Evolutionary conservation across 2,888 invertebrate species (phyloP).

Genomic region (Eudemis profundana): DNA sequence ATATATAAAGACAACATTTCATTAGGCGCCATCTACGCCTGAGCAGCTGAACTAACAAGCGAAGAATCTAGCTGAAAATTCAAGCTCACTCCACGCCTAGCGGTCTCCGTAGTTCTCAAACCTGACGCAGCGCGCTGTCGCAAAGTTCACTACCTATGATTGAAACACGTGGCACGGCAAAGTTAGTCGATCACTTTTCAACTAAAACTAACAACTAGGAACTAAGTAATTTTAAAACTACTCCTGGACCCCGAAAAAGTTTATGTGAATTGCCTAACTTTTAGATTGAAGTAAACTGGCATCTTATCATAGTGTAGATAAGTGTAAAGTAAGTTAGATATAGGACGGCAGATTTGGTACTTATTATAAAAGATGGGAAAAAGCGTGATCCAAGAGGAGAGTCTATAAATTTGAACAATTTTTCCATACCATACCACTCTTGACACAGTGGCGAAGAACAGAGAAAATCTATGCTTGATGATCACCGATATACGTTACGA

Average conservation of each 20-base stretch:
- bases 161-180: background rate
- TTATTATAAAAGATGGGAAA: no score
- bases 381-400: no score
- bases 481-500: no score
- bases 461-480: no score
- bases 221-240: background rate
- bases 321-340: no score
- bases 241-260: background rate
- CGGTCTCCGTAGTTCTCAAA: constrained; percentile 30
- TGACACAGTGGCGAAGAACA: no score
- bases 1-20: background rate
- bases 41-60: background rate
- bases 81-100: background rate
- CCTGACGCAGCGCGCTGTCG: background rate
- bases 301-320: background rate
- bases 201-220: background rate
- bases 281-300: background rate
- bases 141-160: background rate
- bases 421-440: no score
- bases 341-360: no score
- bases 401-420: no score
- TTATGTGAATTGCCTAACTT: background rate
- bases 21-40: constrained; percentile 29
- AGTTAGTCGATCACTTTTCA: background rate
- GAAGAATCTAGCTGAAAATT: background rate